Evolutionary conservation across 2,888 invertebrate genomes (phyloP).

Genomic region (Leptothorax acervorum): DNA sequence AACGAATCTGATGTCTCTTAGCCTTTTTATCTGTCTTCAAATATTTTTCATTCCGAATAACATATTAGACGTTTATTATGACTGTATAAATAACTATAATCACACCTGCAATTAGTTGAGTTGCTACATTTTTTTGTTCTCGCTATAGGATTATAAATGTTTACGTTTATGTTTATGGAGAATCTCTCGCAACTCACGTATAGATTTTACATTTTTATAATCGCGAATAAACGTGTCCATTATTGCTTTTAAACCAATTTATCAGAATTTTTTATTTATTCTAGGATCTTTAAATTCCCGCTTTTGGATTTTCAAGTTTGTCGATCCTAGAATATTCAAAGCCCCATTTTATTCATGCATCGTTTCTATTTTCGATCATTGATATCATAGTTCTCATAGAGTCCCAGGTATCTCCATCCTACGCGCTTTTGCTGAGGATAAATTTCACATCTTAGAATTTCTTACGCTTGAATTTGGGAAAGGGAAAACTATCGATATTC

Average conservation of each 20-base stretch:
- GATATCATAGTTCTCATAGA: background rate
- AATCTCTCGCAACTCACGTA: background rate
- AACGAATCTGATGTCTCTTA: background rate
- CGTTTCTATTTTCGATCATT: background rate
- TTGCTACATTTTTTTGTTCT: background rate
- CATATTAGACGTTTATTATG: background rate
- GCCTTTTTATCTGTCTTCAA: background rate
- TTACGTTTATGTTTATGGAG: background rate
- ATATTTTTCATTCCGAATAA: constrained; percentile 5
- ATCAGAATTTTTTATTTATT: background rate
- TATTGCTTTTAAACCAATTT: background rate
- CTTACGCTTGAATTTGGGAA: background rate
- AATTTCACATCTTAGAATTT: background rate
- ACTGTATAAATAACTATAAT: background rate
- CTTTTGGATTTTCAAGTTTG: background rate
- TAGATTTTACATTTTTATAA: background rate
- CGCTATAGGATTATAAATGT: background rate
- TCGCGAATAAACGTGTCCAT: background rate
- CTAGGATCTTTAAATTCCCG: background rate
- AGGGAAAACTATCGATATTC: background rate
- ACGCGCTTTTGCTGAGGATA: background rate
- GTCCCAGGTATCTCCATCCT: background rate
- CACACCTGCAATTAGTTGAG: background rate
- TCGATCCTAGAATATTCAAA: background rate
- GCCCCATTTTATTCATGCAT: background rate